These are phyloP conservation scores for Pristionchus arcanus DNA, from an alignment of 2,888 invertebrate genomes.

Conservation along the genomic window DNA sequence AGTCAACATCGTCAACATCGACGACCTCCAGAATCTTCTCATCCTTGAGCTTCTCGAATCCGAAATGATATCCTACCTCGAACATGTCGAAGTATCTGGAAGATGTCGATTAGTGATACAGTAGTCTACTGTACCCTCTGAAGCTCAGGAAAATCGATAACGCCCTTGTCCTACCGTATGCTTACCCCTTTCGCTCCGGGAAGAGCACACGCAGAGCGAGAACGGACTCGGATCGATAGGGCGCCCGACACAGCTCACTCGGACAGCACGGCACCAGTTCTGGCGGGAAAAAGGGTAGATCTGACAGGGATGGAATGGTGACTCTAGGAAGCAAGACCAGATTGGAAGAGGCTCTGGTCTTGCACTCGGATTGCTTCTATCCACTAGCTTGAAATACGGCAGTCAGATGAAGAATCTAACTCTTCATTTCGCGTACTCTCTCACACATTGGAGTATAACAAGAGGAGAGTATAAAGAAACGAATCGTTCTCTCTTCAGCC, in stretches of 20 bases:
- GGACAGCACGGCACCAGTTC: slow-evolving; percentile 68
- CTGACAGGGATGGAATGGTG: too few species aligned
- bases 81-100: slow-evolving; percentile 67
- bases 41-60: slow-evolving; percentile 69
- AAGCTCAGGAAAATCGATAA: too few species aligned
- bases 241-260: slow-evolving; percentile 65
- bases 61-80: slow-evolving; percentile 65
- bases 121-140: not conserved
- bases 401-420: too few species aligned
- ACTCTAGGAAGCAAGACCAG: too few species aligned
- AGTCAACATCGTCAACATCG: not conserved
- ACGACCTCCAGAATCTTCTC: slow-evolving; percentile 59
- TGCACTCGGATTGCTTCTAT: too few species aligned
- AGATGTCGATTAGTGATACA: not conserved
- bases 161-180: not conserved
- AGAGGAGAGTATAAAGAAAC: too few species aligned
- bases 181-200: slow-evolving; percentile 62
- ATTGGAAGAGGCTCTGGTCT: too few species aligned
- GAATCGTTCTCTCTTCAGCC: too few species aligned
- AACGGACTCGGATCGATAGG: slow-evolving; percentile 71
- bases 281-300: not conserved
- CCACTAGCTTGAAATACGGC: too few species aligned
- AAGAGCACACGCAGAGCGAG: slow-evolving; percentile 67
- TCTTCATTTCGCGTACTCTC: too few species aligned
- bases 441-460: too few species aligned